These are phyloP conservation scores for Lagodon rhomboides DNA, from an alignment of 2,797 vertebrate species.

Conservation along the genomic window DNA sequence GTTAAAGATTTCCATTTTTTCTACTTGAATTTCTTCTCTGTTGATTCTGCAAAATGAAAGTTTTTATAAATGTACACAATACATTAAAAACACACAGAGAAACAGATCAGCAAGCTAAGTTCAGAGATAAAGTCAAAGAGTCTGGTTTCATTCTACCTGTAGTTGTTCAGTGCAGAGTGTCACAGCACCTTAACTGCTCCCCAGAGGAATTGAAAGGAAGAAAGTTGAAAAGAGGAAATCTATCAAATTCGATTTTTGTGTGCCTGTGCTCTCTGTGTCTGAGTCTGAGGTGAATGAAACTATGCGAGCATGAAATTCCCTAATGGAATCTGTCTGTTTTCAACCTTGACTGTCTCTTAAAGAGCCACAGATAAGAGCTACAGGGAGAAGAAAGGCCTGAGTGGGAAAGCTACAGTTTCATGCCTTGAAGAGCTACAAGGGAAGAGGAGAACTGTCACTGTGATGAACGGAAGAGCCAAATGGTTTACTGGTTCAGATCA, in stretches of 20 bases:
- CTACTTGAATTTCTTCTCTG: not conserved
- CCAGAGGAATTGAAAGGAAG: constrained; percentile 29
- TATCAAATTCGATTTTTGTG: constrained; percentile 60
- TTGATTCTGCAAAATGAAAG: not conserved
- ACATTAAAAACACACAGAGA: not conserved
- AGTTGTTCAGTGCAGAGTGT: constrained; percentile 20
- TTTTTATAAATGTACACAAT: not conserved
- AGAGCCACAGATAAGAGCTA: constrained; percentile 50
- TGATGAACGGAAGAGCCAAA: constrained; percentile 18
- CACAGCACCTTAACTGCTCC: constrained; percentile 47
- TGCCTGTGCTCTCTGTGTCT: constrained; percentile 40
- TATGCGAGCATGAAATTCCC: constrained; percentile 76
- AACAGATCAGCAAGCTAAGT: not conserved
- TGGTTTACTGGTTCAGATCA: constrained; percentile 31
- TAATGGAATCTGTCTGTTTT: constrained; percentile 76
- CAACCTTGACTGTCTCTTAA: constrained; percentile 64
- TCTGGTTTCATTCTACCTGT: constrained; percentile 22
- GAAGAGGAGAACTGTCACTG: constrained; percentile 31
- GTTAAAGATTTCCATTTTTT: not conserved
- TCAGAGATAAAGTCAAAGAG: constrained; percentile 16
- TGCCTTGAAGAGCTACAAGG: constrained; percentile 35
- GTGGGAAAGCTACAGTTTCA: constrained; percentile 28
- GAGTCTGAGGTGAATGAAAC: constrained; percentile 63
- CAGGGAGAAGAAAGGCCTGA: constrained; percentile 37
- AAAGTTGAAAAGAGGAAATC: constrained; percentile 50